Conservation (phyloP, 2,113 vertebrate genomes). For the Rhodinocichla rosea region DNA sequence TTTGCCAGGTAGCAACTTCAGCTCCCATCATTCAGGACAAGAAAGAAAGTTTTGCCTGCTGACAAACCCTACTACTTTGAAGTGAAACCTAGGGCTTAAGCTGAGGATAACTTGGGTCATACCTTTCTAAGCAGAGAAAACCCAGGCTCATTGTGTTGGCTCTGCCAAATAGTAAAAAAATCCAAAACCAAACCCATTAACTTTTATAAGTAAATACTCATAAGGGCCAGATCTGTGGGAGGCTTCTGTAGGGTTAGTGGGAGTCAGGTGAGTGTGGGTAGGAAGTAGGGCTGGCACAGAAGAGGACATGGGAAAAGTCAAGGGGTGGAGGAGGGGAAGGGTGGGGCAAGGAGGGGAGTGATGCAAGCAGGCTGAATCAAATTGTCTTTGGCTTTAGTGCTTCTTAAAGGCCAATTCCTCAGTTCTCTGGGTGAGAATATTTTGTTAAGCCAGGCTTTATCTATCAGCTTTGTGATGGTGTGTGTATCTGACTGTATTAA, state of each 20-base stretch:
- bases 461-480: background rate
- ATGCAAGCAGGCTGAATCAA: background rate
- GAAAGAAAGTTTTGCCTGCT: background rate
- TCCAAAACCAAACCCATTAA: background rate
- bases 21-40: background rate
- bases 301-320: background rate
- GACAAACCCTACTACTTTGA: background rate
- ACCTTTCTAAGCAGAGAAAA: background rate
- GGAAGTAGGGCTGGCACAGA: background rate
- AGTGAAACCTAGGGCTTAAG: background rate
- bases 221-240: background rate
- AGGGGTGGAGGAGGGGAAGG: no score
- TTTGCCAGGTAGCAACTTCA: background rate
- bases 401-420: background rate
- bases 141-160: background rate
- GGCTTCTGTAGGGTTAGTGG: background rate
- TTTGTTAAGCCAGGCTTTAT: background rate
- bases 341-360: no score
- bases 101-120: background rate
- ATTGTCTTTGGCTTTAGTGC: background rate
- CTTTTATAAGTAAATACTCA: background rate
- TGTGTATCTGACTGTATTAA: background rate
- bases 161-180: background rate
- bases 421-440: background rate
- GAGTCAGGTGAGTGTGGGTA: background rate